phyloP scores from a whole-genome alignment of 2,113 vertebrate species.

The Oryzias celebensis region DNA sequence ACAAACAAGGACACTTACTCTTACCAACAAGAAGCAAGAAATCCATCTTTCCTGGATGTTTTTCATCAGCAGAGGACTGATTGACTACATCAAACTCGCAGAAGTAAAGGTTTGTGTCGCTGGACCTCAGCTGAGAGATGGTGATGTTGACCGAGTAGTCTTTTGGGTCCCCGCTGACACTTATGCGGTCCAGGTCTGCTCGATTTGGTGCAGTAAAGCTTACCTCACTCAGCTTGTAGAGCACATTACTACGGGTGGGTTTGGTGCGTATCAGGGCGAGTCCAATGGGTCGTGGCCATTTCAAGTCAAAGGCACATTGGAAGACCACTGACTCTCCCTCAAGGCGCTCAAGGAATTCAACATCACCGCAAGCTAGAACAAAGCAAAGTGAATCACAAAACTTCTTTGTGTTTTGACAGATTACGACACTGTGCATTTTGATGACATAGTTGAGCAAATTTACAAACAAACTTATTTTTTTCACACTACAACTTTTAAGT shows the following conservation, averaged over 20 bases:
- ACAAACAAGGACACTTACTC: conserved; percentile 51
- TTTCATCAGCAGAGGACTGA: neutral
- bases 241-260: conserved; percentile 1
- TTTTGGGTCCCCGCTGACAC: conserved; percentile 26
- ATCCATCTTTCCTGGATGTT: conserved; percentile 8
- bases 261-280: conserved; percentile 61
- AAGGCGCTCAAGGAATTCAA: conserved; percentile 40
- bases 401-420: neutral
- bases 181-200: conserved; percentile 18
- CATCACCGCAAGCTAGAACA: conserved; percentile 25
- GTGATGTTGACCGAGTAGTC: conserved; percentile 46
- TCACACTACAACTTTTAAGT: no score
- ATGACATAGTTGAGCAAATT: no score
- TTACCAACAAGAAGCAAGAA: conserved; percentile 62
- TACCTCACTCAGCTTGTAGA: conserved; percentile 18
- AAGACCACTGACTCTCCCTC: conserved; percentile 58
- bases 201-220: fast-evolving
- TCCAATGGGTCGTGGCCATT: neutral
- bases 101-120: conserved; percentile 68
- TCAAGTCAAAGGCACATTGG: conserved; percentile 18
- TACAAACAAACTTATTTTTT: no score
- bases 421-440: no score
- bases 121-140: conserved; percentile 51
- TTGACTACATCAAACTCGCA: conserved; percentile 54
- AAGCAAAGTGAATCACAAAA: neutral